A percentile compares a stretch with the other conserved stretches of the same genome.
Conservation (phyloP, 2,888 invertebrate species). For the Trichogramma dendrolimi region DNA sequence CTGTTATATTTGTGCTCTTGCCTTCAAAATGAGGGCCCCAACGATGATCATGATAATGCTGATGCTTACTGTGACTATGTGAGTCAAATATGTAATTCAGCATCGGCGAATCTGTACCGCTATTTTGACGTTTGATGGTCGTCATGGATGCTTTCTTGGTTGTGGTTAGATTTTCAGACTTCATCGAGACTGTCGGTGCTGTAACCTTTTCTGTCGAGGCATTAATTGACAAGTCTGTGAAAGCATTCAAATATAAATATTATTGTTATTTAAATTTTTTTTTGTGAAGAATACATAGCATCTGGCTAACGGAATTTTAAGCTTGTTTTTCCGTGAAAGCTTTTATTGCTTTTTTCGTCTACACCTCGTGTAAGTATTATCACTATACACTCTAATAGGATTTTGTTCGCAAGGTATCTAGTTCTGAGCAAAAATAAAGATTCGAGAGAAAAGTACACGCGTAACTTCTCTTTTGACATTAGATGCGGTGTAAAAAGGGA, state of each 20-base stretch:
- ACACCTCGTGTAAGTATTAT: too few species aligned
- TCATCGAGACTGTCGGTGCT: constrained; percentile 9
- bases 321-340: too few species aligned
- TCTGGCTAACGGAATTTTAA: too few species aligned
- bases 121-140: constrained; percentile 11
- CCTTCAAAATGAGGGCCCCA: constrained; percentile 74
- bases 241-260: too few species aligned
- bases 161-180: constrained; percentile 4
- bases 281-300: too few species aligned
- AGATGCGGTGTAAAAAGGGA: not conserved
- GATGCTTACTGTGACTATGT: constrained; percentile 67
- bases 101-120: constrained; percentile 63
- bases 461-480: constrained; percentile 7
- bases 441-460: not conserved
- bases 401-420: not conserved
- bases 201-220: not conserved
- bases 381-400: too few species aligned
- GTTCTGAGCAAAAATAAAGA: not conserved
- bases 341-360: too few species aligned
- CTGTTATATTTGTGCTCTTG: constrained; percentile 67
- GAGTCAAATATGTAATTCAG: constrained; percentile 71
- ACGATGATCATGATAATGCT: constrained; percentile 60
- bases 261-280: too few species aligned
- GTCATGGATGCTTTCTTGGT: constrained; percentile 34
- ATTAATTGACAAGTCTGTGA: too few species aligned